Percentiles rank a stretch among this genome's conserved stretches.
These are phyloP conservation scores for Heliconius sara DNA, from an alignment of 2,888 invertebrate species.

Conservation along the genomic window DNA sequence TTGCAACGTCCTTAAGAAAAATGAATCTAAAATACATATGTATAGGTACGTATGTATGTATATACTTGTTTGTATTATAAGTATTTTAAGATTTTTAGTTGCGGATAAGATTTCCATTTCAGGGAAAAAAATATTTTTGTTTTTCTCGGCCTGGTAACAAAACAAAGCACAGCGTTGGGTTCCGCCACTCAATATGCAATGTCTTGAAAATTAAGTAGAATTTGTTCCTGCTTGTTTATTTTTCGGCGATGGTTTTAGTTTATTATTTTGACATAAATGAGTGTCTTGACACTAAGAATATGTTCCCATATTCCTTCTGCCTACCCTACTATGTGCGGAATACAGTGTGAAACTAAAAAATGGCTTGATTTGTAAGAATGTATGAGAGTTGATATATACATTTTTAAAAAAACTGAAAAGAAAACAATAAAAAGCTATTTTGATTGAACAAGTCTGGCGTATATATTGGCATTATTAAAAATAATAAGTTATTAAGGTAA, in stretches of 20 bases:
- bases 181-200: no score
- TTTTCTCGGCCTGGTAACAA: neutral
- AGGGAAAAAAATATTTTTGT: neutral
- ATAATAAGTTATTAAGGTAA: no score
- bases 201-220: no score
- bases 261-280: no score
- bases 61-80: neutral
- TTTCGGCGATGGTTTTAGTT: no score
- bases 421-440: no score
- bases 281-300: no score
- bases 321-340: neutral
- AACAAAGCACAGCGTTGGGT: neutral
- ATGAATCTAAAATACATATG: constrained; percentile 10
- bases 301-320: neutral
- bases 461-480: no score
- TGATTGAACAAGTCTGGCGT: no score
- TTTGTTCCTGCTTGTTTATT: no score
- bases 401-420: no score
- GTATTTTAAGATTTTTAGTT: neutral
- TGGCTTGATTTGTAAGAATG: neutral
- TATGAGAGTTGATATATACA: neutral
- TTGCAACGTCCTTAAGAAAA: constrained; percentile 21
- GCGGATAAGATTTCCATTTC: neutral
- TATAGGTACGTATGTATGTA: neutral
- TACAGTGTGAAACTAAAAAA: neutral